Evolutionary conservation across 2,113 vertebrate genomes (phyloP), one percentile per base, ranked within the genome.

Genomic region (Platichthys flesus): DNA sequence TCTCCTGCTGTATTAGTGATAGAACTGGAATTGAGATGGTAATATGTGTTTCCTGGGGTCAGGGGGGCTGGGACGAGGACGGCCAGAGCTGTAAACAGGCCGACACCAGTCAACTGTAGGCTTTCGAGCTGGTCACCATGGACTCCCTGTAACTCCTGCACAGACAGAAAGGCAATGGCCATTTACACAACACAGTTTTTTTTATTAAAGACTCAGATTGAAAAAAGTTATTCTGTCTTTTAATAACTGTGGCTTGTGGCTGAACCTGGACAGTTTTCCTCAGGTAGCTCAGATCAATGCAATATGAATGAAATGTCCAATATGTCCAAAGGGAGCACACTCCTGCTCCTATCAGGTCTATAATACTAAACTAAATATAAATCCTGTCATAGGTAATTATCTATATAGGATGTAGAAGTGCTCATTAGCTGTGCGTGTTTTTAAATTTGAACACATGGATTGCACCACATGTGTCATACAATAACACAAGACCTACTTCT

Each of bases 121-220:
- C 80, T 97, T 80, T 91, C 93, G 66, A 83, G 61, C 40, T 99
- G 98, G 98, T 95, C 96, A 4, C 55, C 87, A 40, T 99, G 98
- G 98, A 96, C 95, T 2, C 79, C 91, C 0, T 99, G 98, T 86
- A 90, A 94, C 74, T 87, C 95, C 56, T 99, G 97, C 86, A 96
- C 96, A 83, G 89, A 94, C 28, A 94, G 84, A 88, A 95, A 89
- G 95, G 98, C 98, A 61, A 63, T 31, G 2, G n/a, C n/a, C 9
- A 20, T 20, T 20, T 20, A 5, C 47, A 61, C 51, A 65, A 54
- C 20, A 13, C 13, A 49, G 31, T 31, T 31, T 31, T 31, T 31
- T 31, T 31, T 0, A 23, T n/a, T 1, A 31, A 31, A 31, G 45
- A 47, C 28, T 3, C 18, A 59, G 1, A 35, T 12, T 37, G 14